Conservation (phyloP, 2,797 vertebrate species). For the Huso huso region DNA sequence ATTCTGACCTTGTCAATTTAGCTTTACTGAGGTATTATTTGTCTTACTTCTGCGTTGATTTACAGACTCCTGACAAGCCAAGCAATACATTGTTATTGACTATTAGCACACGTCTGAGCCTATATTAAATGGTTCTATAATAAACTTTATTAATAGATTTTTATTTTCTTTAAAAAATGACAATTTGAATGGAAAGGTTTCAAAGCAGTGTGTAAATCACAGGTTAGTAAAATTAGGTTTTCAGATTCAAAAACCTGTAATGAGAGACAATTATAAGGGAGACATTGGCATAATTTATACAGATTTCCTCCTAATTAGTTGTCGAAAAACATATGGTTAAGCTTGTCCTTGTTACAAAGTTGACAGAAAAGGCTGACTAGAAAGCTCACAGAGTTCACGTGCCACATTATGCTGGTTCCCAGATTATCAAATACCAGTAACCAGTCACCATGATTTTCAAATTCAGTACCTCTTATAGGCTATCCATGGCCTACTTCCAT, state of each 20-base stretch:
- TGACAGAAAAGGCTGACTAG: slow-evolving; percentile 20
- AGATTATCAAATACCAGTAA: too few species aligned
- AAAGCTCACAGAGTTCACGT: too few species aligned
- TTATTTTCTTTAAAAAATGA: slow-evolving; percentile 44
- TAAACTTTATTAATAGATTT: slow-evolving; percentile 61
- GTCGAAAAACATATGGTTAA: slow-evolving; percentile 22
- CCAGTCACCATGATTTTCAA: too few species aligned
- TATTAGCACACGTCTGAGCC: slow-evolving; percentile 67
- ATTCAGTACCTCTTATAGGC: too few species aligned
- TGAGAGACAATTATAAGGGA: slow-evolving; percentile 53
- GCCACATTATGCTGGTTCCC: too few species aligned
- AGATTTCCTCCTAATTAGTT: slow-evolving; percentile 36
- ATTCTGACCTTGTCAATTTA: too few species aligned
- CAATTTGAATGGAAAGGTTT: slow-evolving; percentile 44
- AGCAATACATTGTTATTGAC: slow-evolving; percentile 63
- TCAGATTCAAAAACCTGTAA: slow-evolving; percentile 54
- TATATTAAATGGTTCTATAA: slow-evolving; percentile 63
- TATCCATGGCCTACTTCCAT: too few species aligned
- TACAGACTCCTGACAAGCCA: slow-evolving; percentile 48
- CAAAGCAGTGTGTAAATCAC: too few species aligned
- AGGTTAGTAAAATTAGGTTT: too few species aligned
- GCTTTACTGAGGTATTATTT: too few species aligned
- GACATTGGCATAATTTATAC: slow-evolving; percentile 25
- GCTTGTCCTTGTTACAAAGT: slow-evolving; percentile 33
- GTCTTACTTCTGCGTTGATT: too few species aligned